A percentile compares a stretch with the other conserved stretches of the same genome.
Evolutionary conservation across 2,888 invertebrate species (phyloP).

Genomic region (Acanthosepion pharaonis): DNA sequence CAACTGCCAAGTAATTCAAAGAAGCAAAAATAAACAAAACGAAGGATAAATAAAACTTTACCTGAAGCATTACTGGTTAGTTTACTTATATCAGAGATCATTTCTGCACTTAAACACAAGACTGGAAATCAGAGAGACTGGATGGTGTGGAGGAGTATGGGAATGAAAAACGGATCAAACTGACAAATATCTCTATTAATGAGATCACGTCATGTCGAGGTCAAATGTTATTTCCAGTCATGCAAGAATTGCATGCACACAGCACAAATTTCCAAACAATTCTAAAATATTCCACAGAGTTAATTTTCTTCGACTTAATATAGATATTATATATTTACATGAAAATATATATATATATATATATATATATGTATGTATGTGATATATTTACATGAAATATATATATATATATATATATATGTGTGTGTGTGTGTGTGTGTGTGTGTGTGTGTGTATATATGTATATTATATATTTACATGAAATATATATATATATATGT

Average conservation of each 20-base stretch:
- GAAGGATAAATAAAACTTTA: not conserved
- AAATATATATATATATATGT: not conserved
- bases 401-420: too few relatives aligned
- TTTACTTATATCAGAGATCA: not conserved
- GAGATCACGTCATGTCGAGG: not conserved
- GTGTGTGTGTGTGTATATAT: too few relatives aligned
- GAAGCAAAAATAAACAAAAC: not conserved
- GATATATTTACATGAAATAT: too few relatives aligned
- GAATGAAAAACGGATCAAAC: not conserved
- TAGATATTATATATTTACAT: not conserved
- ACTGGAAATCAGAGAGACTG: not conserved
- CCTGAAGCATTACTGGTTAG: not conserved
- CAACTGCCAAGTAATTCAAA: not conserved
- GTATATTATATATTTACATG: too few relatives aligned
- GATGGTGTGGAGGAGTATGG: not conserved
- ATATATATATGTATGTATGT: not conserved
- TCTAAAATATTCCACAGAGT: not conserved
- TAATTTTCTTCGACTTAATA: not conserved
- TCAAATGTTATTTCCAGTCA: not conserved
- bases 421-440: too few relatives aligned
- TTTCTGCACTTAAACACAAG: not conserved
- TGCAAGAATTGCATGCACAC: not conserved
- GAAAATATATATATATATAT: not conserved
- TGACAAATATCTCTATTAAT: conserved; percentile 9
- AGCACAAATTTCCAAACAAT: not conserved